Evolutionary conservation across 2,113 vertebrate species (phyloP), one percentile per base, ranked within the genome.

Genomic region (Oxyruncus cristatus): DNA sequence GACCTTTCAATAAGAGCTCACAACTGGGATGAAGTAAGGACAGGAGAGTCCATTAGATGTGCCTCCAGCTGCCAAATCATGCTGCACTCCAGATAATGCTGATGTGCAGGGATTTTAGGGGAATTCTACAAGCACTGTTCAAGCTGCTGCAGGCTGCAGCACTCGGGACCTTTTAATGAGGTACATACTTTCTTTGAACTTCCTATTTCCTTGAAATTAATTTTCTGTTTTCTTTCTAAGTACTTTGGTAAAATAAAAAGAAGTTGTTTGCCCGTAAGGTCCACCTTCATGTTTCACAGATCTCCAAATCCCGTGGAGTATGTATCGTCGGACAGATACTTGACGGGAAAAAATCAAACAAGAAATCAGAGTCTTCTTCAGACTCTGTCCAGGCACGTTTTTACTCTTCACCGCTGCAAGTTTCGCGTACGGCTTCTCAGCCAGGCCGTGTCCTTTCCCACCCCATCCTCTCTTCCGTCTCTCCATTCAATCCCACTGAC

Each of bases 261-360:
- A 39, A 80, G 30, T 18, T 22, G 12, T 22, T 59, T 39, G 21
- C 27, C 44, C 44, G 21, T n/a, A 13, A 30, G 50, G 37, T 35
- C 16, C 46, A 56, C 21, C 21, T 75, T 62, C 20, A 5, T 1
- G 11, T 82, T 79, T 75, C 33, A 61, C 47, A 75, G 52, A 14
- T 52, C 35, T 82, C 30, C 47, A 42, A 19, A 42, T 3, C 12
- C 23, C 2, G 5, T 7, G 10, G 6, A 39, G 11, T 6, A 1
- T 1, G 13, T 66, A 44, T 22, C 1, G 4, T 17, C 3, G 3
- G 28, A 39, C 30, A 50, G 49, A 1, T 21, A 44, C 5, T 8
- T n/a, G 50, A 63, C 2, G 20, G 24, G 35, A 65, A 24, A 17
- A 61, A 68, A 11, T n/a, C 0, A 22, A 71, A 13, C 5, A 50